Conservation (phyloP, 2,888 invertebrate genomes). For the Drosophila infuscata region DNA sequence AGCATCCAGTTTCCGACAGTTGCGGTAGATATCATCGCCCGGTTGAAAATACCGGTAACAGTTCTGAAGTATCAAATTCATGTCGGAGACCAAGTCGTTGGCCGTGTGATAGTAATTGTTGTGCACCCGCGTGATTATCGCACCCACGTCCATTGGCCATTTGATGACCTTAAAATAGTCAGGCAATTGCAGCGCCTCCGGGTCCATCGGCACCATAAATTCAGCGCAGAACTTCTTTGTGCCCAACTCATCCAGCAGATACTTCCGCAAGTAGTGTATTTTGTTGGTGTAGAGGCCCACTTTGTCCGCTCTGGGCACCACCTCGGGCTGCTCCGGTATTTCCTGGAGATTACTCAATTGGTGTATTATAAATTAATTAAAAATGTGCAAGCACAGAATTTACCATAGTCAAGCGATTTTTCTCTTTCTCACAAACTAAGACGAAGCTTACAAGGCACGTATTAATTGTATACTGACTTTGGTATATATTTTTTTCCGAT, state of each 20-base stretch:
- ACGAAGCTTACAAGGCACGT: background rate
- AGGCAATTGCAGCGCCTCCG: constrained; percentile 15
- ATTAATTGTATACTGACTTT: background rate
- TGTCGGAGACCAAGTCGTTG: constrained; percentile 27
- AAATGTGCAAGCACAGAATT: background rate
- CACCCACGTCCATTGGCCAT: constrained; percentile 49
- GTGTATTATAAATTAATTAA: background rate
- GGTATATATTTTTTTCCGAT: background rate
- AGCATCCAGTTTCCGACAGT: constrained; percentile 40
- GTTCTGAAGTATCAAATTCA: constrained; percentile 35
- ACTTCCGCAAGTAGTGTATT: constrained; percentile 50
- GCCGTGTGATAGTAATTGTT: constrained; percentile 40
- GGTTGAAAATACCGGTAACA: constrained; percentile 29
- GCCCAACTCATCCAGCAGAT: constrained; percentile 44
- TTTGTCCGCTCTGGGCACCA: constrained; percentile 22
- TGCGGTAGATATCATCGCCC: constrained; percentile 25
- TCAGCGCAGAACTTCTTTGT: constrained; percentile 46
- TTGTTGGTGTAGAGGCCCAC: constrained; percentile 43
- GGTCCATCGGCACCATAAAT: constrained; percentile 52
- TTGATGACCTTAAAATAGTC: constrained; percentile 31
- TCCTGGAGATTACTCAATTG: background rate
- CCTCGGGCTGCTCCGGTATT: constrained; percentile 33
- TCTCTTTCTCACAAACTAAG: background rate
- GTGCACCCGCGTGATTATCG: constrained; percentile 43
- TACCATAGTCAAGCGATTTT: background rate